Conservation (phyloP, 2,888 invertebrate species). For the Proisotoma minuta region DNA sequence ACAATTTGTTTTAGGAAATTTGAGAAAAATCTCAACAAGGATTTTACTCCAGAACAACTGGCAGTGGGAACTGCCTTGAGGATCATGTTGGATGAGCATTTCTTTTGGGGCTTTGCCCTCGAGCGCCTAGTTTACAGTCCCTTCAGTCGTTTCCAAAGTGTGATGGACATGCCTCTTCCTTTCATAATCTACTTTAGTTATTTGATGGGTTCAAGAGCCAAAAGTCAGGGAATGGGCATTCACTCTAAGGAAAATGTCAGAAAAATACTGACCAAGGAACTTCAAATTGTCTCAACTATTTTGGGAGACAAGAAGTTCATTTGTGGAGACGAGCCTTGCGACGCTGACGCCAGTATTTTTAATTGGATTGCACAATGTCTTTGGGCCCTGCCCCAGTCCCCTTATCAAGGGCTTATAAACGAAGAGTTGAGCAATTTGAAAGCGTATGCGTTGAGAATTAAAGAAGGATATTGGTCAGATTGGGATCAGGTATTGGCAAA, state of each 20-base stretch:
- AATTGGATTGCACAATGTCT: slow-evolving; percentile 50
- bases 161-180: slow-evolving; percentile 9
- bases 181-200: not conserved
- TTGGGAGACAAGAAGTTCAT: slow-evolving; percentile 37
- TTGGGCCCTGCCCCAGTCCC: slow-evolving; percentile 48
- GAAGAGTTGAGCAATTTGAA: slow-evolving; percentile 49
- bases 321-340: slow-evolving; percentile 40
- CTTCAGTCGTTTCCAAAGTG: not conserved
- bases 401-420: slow-evolving; percentile 43
- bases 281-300: slow-evolving; percentile 32
- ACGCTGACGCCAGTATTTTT: slow-evolving; percentile 51
- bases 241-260: slow-evolving; percentile 34
- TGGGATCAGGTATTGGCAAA: slow-evolving; percentile 48
- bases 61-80: slow-evolving; percentile 50
- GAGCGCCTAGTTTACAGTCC: slow-evolving; percentile 24
- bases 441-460: slow-evolving; percentile 50
- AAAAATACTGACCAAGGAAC: slow-evolving; percentile 24
- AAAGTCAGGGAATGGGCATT: slow-evolving; percentile 38
- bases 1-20: slow-evolving; percentile 43
- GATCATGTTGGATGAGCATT: slow-evolving; percentile 51
- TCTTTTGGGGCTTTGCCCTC: slow-evolving; percentile 49
- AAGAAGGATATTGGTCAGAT: slow-evolving; percentile 50
- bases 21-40: slow-evolving; percentile 48
- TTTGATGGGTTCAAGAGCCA: slow-evolving; percentile 6
- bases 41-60: slow-evolving; percentile 48